phyloP scores from a whole-genome alignment of 2,888 invertebrate species.

The Podotricha telesiphe region DNA sequence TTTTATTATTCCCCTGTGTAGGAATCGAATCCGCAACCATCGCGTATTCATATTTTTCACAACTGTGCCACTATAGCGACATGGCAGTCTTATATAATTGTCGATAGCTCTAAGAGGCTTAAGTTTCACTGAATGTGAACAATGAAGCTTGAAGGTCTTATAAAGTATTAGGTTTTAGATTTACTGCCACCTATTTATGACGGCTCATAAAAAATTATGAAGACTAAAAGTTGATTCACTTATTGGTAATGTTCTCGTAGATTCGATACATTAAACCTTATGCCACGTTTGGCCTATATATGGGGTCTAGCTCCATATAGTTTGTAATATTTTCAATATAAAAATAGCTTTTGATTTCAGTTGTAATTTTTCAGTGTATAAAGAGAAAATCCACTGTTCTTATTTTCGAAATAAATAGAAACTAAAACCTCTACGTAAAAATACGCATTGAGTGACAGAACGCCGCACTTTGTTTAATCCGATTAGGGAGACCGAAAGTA shows the following conservation, averaged over 20 bases:
- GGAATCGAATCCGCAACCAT: too few species aligned
- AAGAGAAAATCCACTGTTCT: too few species aligned
- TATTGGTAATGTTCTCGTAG: conserved; percentile 16
- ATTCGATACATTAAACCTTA: conserved; percentile 18
- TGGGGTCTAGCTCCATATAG: not conserved
- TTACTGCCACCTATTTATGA: conserved; percentile 13
- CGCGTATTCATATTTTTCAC: too few species aligned
- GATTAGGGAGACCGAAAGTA: too few species aligned
- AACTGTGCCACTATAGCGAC: too few species aligned
- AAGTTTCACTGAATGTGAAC: not conserved
- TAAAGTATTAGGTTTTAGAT: conserved; percentile 14
- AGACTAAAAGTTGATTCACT: conserved; percentile 13
- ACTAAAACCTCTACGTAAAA: too few species aligned
- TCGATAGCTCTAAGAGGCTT: not conserved
- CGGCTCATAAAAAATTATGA: conserved; percentile 22
- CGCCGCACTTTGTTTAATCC: too few species aligned
- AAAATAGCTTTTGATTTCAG: not conserved
- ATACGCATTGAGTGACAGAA: too few species aligned
- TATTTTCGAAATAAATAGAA: too few species aligned
- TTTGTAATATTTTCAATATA: not conserved
- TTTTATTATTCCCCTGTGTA: too few species aligned
- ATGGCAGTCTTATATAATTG: not conserved
- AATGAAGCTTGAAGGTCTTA: conserved; percentile 6
- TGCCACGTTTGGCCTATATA: conserved; percentile 4
- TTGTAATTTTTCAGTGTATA: too few species aligned